Conservation (phyloP, 2,797 vertebrate genomes). For the Lophura swinhoii region DNA sequence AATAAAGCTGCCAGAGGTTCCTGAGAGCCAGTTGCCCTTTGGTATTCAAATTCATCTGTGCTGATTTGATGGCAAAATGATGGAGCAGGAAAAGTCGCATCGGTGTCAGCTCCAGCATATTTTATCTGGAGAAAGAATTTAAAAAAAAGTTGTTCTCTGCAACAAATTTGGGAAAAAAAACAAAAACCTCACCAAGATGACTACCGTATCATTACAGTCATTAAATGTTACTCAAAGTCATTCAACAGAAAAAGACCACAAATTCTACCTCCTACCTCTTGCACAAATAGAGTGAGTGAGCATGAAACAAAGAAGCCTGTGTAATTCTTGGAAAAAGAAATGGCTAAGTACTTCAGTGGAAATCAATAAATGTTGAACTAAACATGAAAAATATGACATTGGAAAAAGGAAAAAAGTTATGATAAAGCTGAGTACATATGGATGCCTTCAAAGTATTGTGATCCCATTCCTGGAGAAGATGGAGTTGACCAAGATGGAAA, state of each 20-base stretch:
- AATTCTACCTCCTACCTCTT: neutral
- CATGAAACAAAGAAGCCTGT: neutral
- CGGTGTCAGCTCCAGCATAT: slow-evolving; percentile 89
- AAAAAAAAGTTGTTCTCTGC: neutral
- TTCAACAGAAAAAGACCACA: neutral
- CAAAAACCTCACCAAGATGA: neutral
- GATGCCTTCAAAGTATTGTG: neutral
- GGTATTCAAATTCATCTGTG: slow-evolving; percentile 87
- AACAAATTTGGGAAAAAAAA: neutral
- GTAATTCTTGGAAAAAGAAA: neutral
- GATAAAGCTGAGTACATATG: neutral
- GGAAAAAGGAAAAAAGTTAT: neutral
- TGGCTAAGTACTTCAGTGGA: neutral
- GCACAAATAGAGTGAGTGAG: neutral
- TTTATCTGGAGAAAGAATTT: slow-evolving; percentile 84
- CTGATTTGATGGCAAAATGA: slow-evolving; percentile 87
- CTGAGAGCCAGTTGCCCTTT: slow-evolving; percentile 82
- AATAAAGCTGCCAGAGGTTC: slow-evolving; percentile 87
- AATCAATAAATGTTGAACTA: neutral
- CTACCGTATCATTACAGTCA: neutral
- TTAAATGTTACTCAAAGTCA: neutral
- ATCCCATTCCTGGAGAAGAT: neutral
- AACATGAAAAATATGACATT: neutral
- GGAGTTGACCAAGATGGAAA: neutral
- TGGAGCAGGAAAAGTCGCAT: slow-evolving; percentile 81